These are phyloP conservation scores for Poecile montanus DNA, from an alignment of 2,797 vertebrate species.

Conservation along the genomic window DNA sequence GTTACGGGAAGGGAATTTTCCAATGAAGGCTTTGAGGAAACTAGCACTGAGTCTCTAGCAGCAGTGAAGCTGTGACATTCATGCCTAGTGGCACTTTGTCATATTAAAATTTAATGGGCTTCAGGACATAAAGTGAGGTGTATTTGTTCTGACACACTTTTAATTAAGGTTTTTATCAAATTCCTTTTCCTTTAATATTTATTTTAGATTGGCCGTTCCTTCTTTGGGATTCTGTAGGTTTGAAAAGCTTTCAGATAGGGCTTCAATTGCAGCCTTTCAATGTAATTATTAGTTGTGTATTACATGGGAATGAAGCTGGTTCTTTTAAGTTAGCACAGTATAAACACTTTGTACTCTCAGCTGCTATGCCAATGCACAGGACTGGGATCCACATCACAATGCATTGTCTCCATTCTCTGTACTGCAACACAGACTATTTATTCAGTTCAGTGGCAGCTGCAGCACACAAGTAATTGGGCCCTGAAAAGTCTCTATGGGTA, in stretches of 20 bases:
- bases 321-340: background rate
- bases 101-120: slow-evolving; percentile 7
- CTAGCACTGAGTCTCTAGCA: background rate
- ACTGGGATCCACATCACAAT: background rate
- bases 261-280: slow-evolving; percentile 37
- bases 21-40: background rate
- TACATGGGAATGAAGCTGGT: background rate
- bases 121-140: background rate
- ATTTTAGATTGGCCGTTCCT: background rate
- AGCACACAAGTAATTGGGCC: background rate
- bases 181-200: slow-evolving; percentile 20
- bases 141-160: slow-evolving; percentile 39
- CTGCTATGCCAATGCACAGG: background rate
- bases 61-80: background rate
- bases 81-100: background rate
- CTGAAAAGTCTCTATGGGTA: background rate
- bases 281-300: slow-evolving; percentile 32
- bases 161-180: slow-evolving; percentile 47
- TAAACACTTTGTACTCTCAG: background rate
- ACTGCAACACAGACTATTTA: background rate
- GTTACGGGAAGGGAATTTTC: background rate
- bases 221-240: background rate
- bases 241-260: slow-evolving; percentile 1
- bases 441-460: background rate
- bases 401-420: background rate